Evolutionary conservation across 1,140 invertebrate genomes (phyloP), one percentile per base, ranked within the genome.

Genomic region (Macrostomum lignano): DNA sequence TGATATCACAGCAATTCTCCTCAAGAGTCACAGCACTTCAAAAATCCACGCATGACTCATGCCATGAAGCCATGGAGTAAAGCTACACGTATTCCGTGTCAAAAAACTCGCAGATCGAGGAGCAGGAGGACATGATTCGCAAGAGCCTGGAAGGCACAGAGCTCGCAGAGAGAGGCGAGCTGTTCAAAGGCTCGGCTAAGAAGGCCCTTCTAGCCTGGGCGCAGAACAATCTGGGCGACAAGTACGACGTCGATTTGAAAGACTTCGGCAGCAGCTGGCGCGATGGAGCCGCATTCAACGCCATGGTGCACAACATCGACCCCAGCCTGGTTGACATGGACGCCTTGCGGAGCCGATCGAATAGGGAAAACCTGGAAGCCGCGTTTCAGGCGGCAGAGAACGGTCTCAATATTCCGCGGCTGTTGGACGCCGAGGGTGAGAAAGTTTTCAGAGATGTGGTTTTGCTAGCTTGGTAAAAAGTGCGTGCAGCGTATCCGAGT

Each of bases 341-440:
- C 45, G 17, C 37, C 9, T 38, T 53, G 2, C 28, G 38, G 9
- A 26, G 40, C 20, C 47, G 51, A 35, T 41, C 43, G 17, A 48
- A 49, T 11, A 38, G 45, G 24, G 46, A 24, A 39, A 68, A 73
- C 17, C 67, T 70, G 32, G 66, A 84, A 82, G 48, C 63, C 17
- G 84, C 86, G 21, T 98, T 98, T 67, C 70, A 74, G 48, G 67
- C 84, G 45, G 82, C 82, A 33, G 86, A 98, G 62, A 71, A 72
- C 51, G 84, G 96, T 54, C 91, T 88, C 59, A 84, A 81, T 44
- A 86, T 98, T 45, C 93, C 84, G 37, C 71, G 79, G 55, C 69
- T 98, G 44, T 67, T 98, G 43, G 88, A 98, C 66, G 75, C 86
- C 34, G 91, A 98, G 74, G 74, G 74, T 76, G n/a, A n/a, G n/a